Percentiles rank a stretch among this genome's conserved stretches.
phyloP scores from a whole-genome alignment of 2,113 vertebrate genomes.

The Silurus glanis region DNA sequence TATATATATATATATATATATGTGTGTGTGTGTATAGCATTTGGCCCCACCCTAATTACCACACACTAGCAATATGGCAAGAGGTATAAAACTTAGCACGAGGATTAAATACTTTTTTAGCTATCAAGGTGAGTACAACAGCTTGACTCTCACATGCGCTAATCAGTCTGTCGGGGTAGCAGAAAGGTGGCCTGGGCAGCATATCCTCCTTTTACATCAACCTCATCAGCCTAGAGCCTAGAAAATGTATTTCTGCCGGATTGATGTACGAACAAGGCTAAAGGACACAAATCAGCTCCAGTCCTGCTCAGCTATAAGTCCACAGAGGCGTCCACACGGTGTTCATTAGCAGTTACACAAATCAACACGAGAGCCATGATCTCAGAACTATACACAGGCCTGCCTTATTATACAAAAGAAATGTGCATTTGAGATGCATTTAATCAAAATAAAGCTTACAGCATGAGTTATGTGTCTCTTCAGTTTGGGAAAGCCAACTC shows the following conservation, averaged over 20 bases:
- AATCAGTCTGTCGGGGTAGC: constrained; percentile 13
- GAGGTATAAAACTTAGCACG: neutral
- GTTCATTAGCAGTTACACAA: constrained; percentile 56
- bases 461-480: neutral
- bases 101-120: constrained; percentile 28
- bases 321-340: constrained; percentile 14
- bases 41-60: constrained; percentile 40
- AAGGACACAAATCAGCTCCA: neutral
- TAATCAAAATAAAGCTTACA: constrained; percentile 38
- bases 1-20: too few relatives aligned
- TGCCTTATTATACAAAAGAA: constrained; percentile 38
- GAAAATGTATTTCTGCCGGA: constrained; percentile 6
- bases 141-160: constrained; percentile 16
- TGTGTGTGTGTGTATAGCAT: constrained; percentile 20
- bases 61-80: constrained; percentile 27
- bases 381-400: constrained; percentile 49
- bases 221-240: constrained; percentile 32
- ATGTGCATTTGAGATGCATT: constrained; percentile 39
- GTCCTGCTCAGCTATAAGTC: neutral
- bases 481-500: neutral
- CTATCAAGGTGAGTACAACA: constrained; percentile 37
- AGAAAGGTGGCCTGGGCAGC: neutral
- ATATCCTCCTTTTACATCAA: constrained; percentile 23
- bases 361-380: constrained; percentile 42
- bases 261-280: constrained; percentile 5